A percentile compares a stretch with the other conserved stretches of the same genome.
Conservation (phyloP, 2,888 invertebrate genomes). For the Leuctra nigra region DNA sequence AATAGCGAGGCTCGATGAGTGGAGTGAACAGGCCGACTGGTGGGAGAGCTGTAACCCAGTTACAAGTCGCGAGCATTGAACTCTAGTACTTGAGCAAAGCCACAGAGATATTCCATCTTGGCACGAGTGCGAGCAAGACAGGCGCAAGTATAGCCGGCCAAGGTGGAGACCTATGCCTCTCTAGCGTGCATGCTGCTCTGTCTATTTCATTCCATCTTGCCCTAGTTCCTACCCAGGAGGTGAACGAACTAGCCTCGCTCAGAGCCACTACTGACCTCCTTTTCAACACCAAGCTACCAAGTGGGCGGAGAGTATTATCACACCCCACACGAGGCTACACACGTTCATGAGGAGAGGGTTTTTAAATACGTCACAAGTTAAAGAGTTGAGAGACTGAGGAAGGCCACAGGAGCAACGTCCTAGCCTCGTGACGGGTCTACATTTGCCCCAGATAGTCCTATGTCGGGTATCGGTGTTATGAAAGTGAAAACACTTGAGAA, state of each 20-base stretch:
- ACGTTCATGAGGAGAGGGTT: not conserved
- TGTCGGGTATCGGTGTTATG: constrained; percentile 21
- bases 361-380: constrained; percentile 21
- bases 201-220: constrained; percentile 60
- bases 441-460: constrained; percentile 41
- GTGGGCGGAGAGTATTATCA: constrained; percentile 9
- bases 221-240: constrained; percentile 51
- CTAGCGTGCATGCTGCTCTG: constrained; percentile 43
- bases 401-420: constrained; percentile 56
- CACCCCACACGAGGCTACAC: constrained; percentile 19
- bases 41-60: constrained; percentile 39
- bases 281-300: constrained; percentile 12
- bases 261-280: constrained; percentile 37
- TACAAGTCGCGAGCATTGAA: constrained; percentile 41
- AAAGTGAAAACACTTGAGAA: constrained; percentile 20
- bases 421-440: constrained; percentile 45
- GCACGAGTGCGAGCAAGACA: constrained; percentile 3
- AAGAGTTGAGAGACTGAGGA: constrained; percentile 33
- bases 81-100: constrained; percentile 33
- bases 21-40: constrained; percentile 35
- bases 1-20: constrained; percentile 20
- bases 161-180: constrained; percentile 23
- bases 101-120: constrained; percentile 8
- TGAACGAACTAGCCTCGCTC: constrained; percentile 54
- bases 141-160: constrained; percentile 12